Evolutionary conservation across 2,797 vertebrate genomes (phyloP).

Genomic region (Diceros bicornis): DNA sequence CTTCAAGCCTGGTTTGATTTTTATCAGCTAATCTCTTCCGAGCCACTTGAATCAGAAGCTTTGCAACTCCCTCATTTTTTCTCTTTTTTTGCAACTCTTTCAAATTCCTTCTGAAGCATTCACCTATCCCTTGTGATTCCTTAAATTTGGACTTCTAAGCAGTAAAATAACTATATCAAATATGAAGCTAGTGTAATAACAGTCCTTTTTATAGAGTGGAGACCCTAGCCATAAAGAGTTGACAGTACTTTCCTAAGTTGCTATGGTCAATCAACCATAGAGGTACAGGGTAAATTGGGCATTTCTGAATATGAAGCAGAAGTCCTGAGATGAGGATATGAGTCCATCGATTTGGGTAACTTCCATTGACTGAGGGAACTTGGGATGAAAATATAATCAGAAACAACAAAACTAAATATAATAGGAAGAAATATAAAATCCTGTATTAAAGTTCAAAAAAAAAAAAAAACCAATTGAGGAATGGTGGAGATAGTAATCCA

Average conservation of each 20-base stretch:
- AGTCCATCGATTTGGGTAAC: neutral
- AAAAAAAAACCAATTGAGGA: neutral
- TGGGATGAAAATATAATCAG: constrained; percentile 60
- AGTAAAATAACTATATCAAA: constrained; percentile 49
- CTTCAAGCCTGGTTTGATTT: constrained; percentile 72
- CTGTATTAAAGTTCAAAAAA: constrained; percentile 4
- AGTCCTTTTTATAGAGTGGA: constrained; percentile 6
- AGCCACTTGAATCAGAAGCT: constrained; percentile 65
- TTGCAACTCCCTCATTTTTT: neutral
- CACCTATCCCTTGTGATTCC: constrained; percentile 21
- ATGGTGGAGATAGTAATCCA: neutral
- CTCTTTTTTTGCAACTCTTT: constrained; percentile 16
- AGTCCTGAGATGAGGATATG: neutral
- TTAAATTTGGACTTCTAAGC: constrained; percentile 49
- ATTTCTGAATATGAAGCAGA: neutral
- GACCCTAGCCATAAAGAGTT: neutral
- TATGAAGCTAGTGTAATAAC: constrained; percentile 22
- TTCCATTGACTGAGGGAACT: neutral
- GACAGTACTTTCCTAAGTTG: neutral
- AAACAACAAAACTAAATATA: constrained; percentile 62
- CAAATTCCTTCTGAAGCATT: constrained; percentile 66
- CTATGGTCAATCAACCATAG: neutral
- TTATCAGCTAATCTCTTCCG: constrained; percentile 74
- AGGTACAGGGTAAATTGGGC: neutral
- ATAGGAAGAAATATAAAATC: constrained; percentile 5